Percentiles rank a stretch among this genome's conserved stretches.
Conservation (phyloP, 2,113 vertebrate genomes). For the Emydocephalus ijimae region DNA sequence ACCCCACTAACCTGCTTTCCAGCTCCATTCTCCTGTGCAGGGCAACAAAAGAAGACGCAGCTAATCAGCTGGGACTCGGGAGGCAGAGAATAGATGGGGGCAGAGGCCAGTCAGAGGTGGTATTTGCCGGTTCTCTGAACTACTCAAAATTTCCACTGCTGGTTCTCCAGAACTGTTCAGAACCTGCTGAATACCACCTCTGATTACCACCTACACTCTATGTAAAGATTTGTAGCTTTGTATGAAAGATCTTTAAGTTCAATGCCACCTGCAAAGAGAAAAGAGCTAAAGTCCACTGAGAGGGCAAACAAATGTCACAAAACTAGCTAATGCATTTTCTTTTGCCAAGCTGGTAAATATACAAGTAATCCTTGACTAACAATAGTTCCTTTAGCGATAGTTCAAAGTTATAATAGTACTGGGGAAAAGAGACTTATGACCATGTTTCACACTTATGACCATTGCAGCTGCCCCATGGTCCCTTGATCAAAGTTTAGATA, state of each 20-base stretch:
- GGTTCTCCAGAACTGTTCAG: too few species aligned
- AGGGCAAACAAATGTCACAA: background rate
- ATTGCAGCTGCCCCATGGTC: background rate
- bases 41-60: too few species aligned
- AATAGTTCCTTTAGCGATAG: background rate
- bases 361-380: background rate
- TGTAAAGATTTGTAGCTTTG: background rate
- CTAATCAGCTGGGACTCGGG: too few species aligned
- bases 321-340: background rate
- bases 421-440: background rate
- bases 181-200: too few species aligned
- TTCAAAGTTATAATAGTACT: background rate
- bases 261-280: background rate
- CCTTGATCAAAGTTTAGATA: background rate
- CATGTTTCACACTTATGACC: background rate
- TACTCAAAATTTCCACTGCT: too few species aligned
- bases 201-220: too few species aligned
- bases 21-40: too few species aligned
- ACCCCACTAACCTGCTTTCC: too few species aligned
- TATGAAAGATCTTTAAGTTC: background rate
- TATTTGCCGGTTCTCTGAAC: too few species aligned
- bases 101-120: too few species aligned
- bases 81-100: too few species aligned
- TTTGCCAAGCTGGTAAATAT: background rate
- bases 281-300: background rate